phyloP scores from a whole-genome alignment of 2,113 vertebrate species.

The Stigmatopora argus region DNA sequence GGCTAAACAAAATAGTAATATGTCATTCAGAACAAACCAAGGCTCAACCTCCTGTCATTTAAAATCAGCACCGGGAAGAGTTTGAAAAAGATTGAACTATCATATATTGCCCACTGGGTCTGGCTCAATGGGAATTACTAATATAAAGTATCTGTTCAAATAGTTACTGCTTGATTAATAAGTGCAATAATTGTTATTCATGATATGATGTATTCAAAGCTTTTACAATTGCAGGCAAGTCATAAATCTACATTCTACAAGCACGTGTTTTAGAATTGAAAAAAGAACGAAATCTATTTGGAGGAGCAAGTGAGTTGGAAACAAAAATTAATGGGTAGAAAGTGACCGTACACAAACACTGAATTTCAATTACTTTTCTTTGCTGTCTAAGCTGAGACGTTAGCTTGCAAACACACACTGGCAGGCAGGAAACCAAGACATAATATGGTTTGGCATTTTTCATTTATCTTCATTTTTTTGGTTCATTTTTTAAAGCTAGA shows the following conservation, averaged over 20 bases:
- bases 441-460: constrained; percentile 8
- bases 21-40: constrained; percentile 32
- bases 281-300: constrained; percentile 66
- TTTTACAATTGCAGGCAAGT: constrained; percentile 49
- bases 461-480: background rate
- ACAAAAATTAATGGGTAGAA: constrained; percentile 68
- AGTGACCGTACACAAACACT: constrained; percentile 62
- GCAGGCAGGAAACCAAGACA: constrained; percentile 11
- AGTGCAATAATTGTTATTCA: constrained; percentile 49
- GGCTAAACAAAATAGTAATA: background rate
- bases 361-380: constrained; percentile 64
- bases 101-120: too few species aligned
- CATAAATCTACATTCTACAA: constrained; percentile 66
- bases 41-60: too few species aligned
- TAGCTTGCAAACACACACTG: constrained; percentile 12
- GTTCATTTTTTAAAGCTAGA: background rate
- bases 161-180: constrained; percentile 37
- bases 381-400: constrained; percentile 27
- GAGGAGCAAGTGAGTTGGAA: constrained; percentile 69
- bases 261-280: constrained; percentile 54
- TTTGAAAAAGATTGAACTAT: too few species aligned
- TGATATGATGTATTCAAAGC: constrained; percentile 50
- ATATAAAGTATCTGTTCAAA: constrained; percentile 28
- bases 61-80: too few species aligned
- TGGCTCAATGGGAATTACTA: background rate